Percentiles rank a stretch among this genome's conserved stretches.
Evolutionary conservation across 2,888 invertebrate species (phyloP).

Genomic region (Corbicula japonica): DNA sequence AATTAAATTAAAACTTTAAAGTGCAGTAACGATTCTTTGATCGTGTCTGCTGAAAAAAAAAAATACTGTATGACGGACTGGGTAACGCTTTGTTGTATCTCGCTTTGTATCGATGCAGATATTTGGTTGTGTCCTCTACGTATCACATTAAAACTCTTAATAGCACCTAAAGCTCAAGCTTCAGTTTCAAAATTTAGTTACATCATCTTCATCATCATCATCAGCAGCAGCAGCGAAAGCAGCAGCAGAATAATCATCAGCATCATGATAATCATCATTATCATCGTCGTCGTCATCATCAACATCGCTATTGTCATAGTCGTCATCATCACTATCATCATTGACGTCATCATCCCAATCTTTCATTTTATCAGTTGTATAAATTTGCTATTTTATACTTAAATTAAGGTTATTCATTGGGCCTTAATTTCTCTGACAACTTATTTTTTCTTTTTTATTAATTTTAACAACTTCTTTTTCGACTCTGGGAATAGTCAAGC

Average conservation of each 20-base stretch:
- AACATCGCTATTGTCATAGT: background rate
- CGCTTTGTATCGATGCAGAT: too few relatives aligned
- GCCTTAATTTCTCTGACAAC: background rate
- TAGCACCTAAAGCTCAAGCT: background rate
- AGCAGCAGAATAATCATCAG: background rate
- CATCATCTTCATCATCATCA: background rate
- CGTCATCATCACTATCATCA: background rate
- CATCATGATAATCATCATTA: background rate
- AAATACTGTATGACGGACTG: too few relatives aligned
- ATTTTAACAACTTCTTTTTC: background rate
- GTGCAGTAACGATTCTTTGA: too few relatives aligned
- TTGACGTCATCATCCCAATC: background rate
- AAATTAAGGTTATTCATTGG: too few relatives aligned
- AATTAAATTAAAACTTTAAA: too few relatives aligned
- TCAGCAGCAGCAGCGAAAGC: background rate
- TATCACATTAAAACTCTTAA: too few relatives aligned
- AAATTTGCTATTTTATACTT: background rate
- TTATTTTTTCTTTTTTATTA: background rate
- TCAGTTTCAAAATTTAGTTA: background rate
- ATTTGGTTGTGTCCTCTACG: too few relatives aligned
- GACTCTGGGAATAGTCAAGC: background rate
- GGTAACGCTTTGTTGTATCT: too few relatives aligned
- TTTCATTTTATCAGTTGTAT: background rate
- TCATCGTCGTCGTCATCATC: background rate
- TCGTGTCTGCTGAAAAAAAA: too few relatives aligned